Evolutionary conservation across 1,140 invertebrate genomes (phyloP), one percentile per base, ranked within the genome.

Genomic region (Adelges cooleyi): DNA sequence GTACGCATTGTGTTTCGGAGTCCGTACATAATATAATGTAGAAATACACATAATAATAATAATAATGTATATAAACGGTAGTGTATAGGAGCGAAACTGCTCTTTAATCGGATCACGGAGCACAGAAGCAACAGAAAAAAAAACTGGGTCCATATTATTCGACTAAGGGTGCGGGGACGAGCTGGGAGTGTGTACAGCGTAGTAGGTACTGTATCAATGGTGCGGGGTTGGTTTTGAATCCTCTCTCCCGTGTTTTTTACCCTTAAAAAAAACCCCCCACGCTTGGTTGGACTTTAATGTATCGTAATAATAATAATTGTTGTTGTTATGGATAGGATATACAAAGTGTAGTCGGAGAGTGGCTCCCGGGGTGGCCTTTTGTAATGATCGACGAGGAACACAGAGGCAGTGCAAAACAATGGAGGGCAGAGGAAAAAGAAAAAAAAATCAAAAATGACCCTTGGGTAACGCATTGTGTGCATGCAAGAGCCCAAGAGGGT

Each of bases 281-380:
- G 54, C 54, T 62, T 18, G 42, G 25, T 25, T 48, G 54, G 42
- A 62, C 54, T 46, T 48, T 46, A 62, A 62, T 62, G 54, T 48
- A 29, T 56, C 38, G 42, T 62, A 46, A 48, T 62, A 62, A 62
- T 62, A 62, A 62, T 62, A 48, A 48, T 62, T 62, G 40, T 62
- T 48, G 54, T 59, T 59, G 54, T 59, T 59, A 59, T 46, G 54
- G 54, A 46, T 59, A 48, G 48, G 22, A 50, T 50, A n/a, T n/a
- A 50, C 48, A 50, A 50, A 50, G 48, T 50, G 53, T 46, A 33
- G 53, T 59, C 18, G 38, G 9, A 44, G 40, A 59, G 22, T 25
- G 54, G 25, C 54, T 62, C 54, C 54, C 40, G 54, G 54, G 54
- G 54, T 62, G 54, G 54, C 54, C 54, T 48, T 53, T 62, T 62